These are phyloP conservation scores for Mionectes macconnelli DNA, from an alignment of 2,113 vertebrate genomes.

Conservation along the genomic window DNA sequence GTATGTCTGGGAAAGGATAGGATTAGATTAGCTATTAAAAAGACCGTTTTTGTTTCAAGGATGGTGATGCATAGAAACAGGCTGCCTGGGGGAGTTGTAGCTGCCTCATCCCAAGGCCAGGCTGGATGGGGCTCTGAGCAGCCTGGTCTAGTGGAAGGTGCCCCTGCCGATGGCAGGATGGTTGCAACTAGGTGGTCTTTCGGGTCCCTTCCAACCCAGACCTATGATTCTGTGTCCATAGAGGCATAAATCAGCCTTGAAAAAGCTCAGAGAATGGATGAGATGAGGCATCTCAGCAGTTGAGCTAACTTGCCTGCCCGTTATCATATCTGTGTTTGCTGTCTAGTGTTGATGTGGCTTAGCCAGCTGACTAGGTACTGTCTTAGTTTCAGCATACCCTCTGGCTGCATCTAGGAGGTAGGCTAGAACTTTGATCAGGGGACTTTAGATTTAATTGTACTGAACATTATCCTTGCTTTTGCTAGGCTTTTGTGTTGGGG, in stretches of 20 bases:
- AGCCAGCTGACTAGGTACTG: neutral
- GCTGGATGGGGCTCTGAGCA: neutral
- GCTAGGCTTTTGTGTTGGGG: neutral
- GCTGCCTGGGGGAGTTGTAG: neutral
- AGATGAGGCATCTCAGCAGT: neutral
- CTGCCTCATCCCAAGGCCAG: neutral
- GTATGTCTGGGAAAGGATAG: neutral
- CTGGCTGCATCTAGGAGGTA: neutral
- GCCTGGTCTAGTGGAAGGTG: neutral
- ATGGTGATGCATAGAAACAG: neutral
- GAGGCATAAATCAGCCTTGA: neutral
- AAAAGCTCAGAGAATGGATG: neutral
- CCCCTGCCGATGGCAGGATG: neutral
- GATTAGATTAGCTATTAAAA: neutral
- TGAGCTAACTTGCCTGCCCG: neutral
- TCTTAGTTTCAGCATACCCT: neutral
- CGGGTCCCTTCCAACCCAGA: neutral
- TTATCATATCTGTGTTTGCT: neutral
- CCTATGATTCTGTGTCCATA: rapidly evolving
- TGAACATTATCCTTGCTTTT: neutral
- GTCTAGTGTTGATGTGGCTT: rapidly evolving
- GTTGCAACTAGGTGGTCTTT: neutral
- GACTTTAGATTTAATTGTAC: neutral
- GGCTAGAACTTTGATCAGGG: neutral
- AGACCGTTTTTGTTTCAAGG: neutral